phyloP scores from a whole-genome alignment of 2,888 invertebrate genomes.

The Drosophila rellima region DNA sequence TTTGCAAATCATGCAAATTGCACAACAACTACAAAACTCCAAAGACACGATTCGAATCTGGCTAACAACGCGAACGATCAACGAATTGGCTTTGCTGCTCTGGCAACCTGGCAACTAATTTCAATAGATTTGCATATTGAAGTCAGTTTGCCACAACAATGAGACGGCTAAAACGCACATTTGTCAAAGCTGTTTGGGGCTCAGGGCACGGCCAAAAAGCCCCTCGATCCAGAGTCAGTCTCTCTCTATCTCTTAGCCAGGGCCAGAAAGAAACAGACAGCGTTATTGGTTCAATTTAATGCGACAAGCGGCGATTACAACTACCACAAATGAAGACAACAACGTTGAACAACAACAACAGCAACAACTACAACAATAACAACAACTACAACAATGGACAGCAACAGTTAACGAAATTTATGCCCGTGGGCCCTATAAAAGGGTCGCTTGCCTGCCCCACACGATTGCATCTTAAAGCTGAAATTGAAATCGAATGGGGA shows the following conservation, averaged over 20 bases:
- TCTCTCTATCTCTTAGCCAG: not conserved
- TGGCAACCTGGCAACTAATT: conserved; percentile 70
- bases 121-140: conserved; percentile 79
- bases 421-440: conserved; percentile 48
- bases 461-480: conserved; percentile 50
- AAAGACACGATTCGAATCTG: conserved; percentile 62
- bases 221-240: conserved; percentile 1
- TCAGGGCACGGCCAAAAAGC: conserved; percentile 55
- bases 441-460: conserved; percentile 45
- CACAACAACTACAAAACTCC: conserved; percentile 43
- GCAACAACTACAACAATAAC: too few species aligned
- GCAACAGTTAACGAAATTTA: conserved; percentile 64
- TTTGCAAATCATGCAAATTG: conserved; percentile 79
- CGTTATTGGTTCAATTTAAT: conserved; percentile 60
- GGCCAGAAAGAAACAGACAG: conserved; percentile 17
- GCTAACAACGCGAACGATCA: conserved; percentile 42
- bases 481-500: conserved; percentile 52
- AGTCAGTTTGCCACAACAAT: conserved; percentile 76
- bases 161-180: conserved; percentile 76
- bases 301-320: conserved; percentile 59
- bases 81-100: conserved; percentile 33
- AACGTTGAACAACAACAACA: conserved; percentile 41
- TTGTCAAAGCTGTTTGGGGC: conserved; percentile 59
- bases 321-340: conserved; percentile 59
- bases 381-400: conserved; percentile 37